Base-by-base conservation (phyloP, 1,140 invertebrate species). In the Vollenhovia emeryi region DNA sequence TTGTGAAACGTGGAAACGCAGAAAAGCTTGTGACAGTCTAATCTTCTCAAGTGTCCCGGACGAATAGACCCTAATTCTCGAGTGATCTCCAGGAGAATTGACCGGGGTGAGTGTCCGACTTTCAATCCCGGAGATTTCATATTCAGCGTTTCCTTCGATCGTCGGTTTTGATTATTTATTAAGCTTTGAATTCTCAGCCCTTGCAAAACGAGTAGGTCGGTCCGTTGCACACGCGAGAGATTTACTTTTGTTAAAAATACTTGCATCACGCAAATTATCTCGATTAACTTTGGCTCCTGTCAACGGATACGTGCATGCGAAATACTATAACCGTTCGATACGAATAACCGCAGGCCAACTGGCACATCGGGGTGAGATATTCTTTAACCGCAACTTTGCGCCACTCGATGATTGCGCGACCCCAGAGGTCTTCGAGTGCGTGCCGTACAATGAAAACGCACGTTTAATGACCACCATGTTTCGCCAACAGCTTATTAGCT, bases 1-100 rank as follows among this genome's bases (percentile, higher is more conserved):
- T 93, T 93, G 91, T 90, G 91, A 92, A 89, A 91, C 75, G 83
- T 75, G 86, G 71, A 92, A 94, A 93, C 91, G 89, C 90, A 91
- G 92, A 93, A 92, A 94, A 93, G 90, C 91, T 93, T 91, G 92
- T 91, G 92, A 92, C 92, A 92, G 92, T 94, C 93, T 94, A 94
- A 95, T 95, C 94, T 94, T 91, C 88, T 94, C 93, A 87, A 94
- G 93, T 92, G 90, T 90, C 48, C 50, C 62, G 85, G 83, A 93
- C 74, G 93, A 94, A 94, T 94, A 91, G 93, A 76, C 75, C 48
- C 90, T 94, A 91, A 93, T 94, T 94, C 92, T 88, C 73, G 85
- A 92, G 91, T 91, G 89, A 88, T 86, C 89, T 91, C 87, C 66
- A 88, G 85, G 62, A 80, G 84, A 91, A 91, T 89, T 86, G 88